Evolutionary conservation across 2,113 vertebrate genomes (phyloP).

Genomic region (Malurus alboscapulatus): DNA sequence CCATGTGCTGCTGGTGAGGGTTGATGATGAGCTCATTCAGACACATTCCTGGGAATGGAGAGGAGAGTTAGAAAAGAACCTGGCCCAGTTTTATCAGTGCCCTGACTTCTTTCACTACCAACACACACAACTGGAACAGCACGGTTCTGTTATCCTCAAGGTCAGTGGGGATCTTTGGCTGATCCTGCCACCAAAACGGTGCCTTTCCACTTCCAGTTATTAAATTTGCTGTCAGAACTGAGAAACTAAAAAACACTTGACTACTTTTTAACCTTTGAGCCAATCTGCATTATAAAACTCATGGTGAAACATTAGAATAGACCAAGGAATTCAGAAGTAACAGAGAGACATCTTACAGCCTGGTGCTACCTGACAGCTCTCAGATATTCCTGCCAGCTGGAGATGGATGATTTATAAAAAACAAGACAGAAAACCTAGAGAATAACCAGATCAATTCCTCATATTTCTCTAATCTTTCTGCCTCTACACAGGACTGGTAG

Average conservation of each 20-base stretch:
- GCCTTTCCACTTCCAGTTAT: accelerated
- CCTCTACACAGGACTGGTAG: not conserved
- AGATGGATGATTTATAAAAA: not conserved
- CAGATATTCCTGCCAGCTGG: not conserved
- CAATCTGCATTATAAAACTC: not conserved
- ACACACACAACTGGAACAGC: accelerated
- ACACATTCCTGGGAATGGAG: constrained; percentile 82
- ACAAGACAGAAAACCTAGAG: not conserved
- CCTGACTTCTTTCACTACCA: not conserved
- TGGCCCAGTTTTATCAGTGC: not conserved
- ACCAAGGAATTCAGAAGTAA: not conserved
- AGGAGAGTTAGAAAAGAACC: not conserved
- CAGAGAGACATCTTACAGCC: not conserved
- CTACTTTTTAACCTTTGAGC: not conserved
- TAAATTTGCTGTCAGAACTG: not conserved
- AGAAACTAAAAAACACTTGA: not conserved
- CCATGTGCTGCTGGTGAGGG: constrained; percentile 98
- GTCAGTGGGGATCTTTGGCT: not conserved
- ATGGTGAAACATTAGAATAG: not conserved
- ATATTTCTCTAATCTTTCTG: not conserved
- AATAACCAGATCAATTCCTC: not conserved
- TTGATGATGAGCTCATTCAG: constrained; percentile 92
- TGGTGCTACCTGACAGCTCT: not conserved
- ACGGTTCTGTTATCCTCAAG: not conserved
- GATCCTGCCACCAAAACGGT: not conserved